Percentiles rank a stretch among this genome's conserved stretches.
phyloP scores from a whole-genome alignment of 2,888 invertebrate species.

The Drosophila tanythrix region DNA sequence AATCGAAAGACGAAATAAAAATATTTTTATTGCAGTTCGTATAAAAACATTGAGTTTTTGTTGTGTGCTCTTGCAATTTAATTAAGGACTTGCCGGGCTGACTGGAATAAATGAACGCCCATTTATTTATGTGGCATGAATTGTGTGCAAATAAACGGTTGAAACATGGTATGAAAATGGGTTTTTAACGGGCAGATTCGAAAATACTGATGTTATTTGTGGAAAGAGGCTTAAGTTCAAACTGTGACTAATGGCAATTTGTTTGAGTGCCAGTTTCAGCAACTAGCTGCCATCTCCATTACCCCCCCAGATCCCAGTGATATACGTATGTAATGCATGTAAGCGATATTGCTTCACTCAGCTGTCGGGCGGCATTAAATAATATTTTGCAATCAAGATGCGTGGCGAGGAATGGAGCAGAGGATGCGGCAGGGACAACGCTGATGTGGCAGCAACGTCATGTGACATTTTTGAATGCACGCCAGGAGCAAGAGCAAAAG shows the following conservation, averaged over 20 bases:
- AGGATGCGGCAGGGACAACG: conserved; percentile 9
- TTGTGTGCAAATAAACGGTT: conserved; percentile 26
- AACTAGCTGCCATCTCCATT: neutral
- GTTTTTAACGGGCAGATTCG: conserved; percentile 7
- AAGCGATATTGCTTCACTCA: conserved; percentile 78
- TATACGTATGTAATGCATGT: conserved; percentile 74
- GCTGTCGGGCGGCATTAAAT: conserved; percentile 76
- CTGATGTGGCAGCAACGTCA: conserved; percentile 40
- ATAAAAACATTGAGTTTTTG: neutral
- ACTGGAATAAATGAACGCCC: conserved; percentile 39
- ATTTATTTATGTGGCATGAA: neutral
- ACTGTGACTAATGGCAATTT: conserved; percentile 69
- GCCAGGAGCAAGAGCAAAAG: conserved; percentile 45
- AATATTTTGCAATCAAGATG: conserved; percentile 69
- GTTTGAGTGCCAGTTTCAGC: conserved; percentile 58
- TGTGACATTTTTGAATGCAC: conserved; percentile 77
- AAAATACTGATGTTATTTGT: conserved; percentile 4
- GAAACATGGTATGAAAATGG: conserved; percentile 9
- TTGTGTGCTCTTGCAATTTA: conserved; percentile 42
- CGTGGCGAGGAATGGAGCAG: neutral
- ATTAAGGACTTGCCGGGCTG: conserved; percentile 37
- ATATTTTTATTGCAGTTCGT: neutral
- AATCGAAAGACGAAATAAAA: conserved; percentile 1
- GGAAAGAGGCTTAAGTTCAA: conserved; percentile 26
- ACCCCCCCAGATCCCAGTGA: conserved; percentile 3